Evolutionary conservation across 2,113 vertebrate species (phyloP), one percentile per base, ranked within the genome.

Genomic region (Paradoxurus hermaphroditus): DNA sequence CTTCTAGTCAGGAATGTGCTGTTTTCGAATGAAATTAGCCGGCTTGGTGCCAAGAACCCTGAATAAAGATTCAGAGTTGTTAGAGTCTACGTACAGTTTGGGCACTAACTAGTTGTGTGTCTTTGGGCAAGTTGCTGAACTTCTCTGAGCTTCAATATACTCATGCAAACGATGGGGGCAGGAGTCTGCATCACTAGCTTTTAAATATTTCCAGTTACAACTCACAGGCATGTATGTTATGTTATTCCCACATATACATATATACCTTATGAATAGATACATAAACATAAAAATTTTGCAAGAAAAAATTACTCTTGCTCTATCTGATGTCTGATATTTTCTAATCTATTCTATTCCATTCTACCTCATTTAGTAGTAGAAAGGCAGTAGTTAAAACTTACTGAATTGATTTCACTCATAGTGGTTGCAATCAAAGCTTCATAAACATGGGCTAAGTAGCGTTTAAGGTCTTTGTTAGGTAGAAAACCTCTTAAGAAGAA

Each of bases 341-440:
- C 34, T 84, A 73, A 87, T 86, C 7, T 46, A 92, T 84, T 72
- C n/a, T 18, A 34, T 86, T 82, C 41, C 63, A 41, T 62, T 95
- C 51, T 85, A 6, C 87, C 34, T 97, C 56, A 79, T 62, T 82
- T 86, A 97, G 34, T n/a, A n/a, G n/a, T n/a, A 94, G 36, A 31
- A 49, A 86, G 81, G 84, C 36, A 39, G 25, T 86, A 46, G 39
- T 84, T 72, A 39, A 79, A 41, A 86, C n/a, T 77, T 67, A 82
- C 0, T 59, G 56, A 93, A 29, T 34, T 79, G 41, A 90, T 96
- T 96, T 94, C 44, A 53, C 7, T 73, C 25, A 27, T 59, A 84
- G 49, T 84, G 36, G 7, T 36, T 91, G 59, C 25, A 82, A 78
- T 72, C 85, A 59, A 77, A 90, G 41, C 94, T 68, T 78, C 9